Evolutionary conservation across 2,113 vertebrate species (phyloP).

Genomic region (Psilopogon haemacephalus): DNA sequence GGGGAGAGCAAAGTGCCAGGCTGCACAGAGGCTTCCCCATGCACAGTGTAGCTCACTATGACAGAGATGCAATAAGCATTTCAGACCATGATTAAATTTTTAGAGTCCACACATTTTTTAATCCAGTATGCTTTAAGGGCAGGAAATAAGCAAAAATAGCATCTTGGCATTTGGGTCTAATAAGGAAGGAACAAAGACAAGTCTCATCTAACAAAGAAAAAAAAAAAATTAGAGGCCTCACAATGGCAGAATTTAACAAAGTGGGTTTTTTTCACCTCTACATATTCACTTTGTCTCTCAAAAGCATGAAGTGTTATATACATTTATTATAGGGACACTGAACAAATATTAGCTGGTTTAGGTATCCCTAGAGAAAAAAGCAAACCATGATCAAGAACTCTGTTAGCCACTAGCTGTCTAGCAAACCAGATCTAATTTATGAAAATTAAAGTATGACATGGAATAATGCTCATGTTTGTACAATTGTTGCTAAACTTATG

Average conservation of each 20-base stretch:
- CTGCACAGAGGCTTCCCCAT: accelerated
- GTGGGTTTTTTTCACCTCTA: background rate
- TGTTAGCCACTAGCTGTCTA: background rate
- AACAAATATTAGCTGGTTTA: background rate
- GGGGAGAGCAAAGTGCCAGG: background rate
- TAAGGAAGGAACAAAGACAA: background rate
- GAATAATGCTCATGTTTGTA: background rate
- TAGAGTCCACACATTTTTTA: background rate
- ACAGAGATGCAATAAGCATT: background rate
- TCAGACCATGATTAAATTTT: background rate
- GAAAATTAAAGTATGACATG: background rate
- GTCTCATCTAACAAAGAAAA: background rate
- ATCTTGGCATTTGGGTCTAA: background rate
- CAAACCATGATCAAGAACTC: background rate
- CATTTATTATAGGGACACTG: background rate
- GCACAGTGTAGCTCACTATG: background rate
- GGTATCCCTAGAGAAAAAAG: background rate
- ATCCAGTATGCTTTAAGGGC: background rate
- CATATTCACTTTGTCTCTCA: background rate
- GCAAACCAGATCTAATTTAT: background rate
- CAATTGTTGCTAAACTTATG: background rate
- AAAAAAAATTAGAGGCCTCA: background rate
- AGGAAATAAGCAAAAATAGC: background rate
- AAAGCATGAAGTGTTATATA: background rate
- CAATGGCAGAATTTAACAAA: background rate